Conservation (phyloP, 1,140 invertebrate genomes). For the Cyphomyrmex costatus region DNA sequence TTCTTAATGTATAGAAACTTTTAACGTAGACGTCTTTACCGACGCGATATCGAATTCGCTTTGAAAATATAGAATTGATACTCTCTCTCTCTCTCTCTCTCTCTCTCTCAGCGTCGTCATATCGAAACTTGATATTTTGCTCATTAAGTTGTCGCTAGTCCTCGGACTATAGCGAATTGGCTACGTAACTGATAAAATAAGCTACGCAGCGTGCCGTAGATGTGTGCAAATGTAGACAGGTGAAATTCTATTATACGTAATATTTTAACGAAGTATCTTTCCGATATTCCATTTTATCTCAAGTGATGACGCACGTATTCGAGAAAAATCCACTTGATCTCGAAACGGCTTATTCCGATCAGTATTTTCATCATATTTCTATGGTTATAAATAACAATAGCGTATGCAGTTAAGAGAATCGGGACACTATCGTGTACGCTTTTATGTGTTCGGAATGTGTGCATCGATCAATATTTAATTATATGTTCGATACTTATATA, state of each 20-base stretch:
- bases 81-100: too few relatives aligned
- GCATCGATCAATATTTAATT: constrained; percentile 15
- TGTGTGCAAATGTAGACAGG: constrained; percentile 16
- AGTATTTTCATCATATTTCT: neutral
- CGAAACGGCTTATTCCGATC: neutral
- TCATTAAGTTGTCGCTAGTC: neutral
- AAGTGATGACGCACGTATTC: constrained; percentile 29
- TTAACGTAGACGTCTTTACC: neutral
- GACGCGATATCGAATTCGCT: neutral
- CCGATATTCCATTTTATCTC: constrained; percentile 11
- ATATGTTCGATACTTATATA: neutral
- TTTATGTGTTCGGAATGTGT: constrained; percentile 7
- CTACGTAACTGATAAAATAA: too few relatives aligned
- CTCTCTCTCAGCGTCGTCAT: too few relatives aligned
- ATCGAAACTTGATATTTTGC: constrained; percentile 2
- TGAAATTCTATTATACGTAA: neutral
- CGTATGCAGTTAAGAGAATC: constrained; percentile 5
- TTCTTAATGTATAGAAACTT: neutral
- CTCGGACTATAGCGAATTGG: neutral
- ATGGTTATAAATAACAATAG: constrained; percentile 17
- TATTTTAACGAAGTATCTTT: neutral
- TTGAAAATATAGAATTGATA: neutral
- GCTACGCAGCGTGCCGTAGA: neutral
- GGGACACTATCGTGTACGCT: neutral
- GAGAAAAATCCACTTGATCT: constrained; percentile 6